Conservation (phyloP, 2,113 vertebrate species). For the Gnathonemus longibarbis region DNA sequence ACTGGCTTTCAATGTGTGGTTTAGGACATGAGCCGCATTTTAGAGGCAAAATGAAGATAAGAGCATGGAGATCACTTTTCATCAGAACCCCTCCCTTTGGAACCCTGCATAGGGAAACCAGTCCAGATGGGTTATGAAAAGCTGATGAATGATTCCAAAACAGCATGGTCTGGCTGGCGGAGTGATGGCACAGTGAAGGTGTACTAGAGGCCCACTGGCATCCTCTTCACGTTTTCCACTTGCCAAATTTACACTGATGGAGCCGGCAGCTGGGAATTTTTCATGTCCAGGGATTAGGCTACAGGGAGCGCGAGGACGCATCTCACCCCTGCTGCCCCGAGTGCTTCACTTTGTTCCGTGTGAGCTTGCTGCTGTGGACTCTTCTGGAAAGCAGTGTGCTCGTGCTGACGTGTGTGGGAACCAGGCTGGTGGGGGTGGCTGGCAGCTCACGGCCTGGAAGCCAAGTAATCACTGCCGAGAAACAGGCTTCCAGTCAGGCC, state of each 20-base stretch:
- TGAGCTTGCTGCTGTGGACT: not conserved
- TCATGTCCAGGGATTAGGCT: not conserved
- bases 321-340: not conserved
- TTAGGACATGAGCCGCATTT: not conserved
- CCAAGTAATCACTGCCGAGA: not conserved
- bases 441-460: not conserved
- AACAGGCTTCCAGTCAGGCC: conserved; percentile 4
- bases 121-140: not conserved
- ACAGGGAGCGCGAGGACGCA: not conserved
- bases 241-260: not conserved
- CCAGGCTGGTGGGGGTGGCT: not conserved
- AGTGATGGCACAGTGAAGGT: not conserved
- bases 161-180: not conserved
- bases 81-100: not conserved
- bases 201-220: not conserved
- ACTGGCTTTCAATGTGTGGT: not conserved
- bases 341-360: not conserved
- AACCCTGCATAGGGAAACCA: not conserved
- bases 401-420: not conserved
- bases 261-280: not conserved
- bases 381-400: not conserved
- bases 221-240: not conserved
- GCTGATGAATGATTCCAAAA: not conserved
- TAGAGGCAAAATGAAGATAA: not conserved
- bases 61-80: not conserved